Evolutionary conservation across 2,113 vertebrate genomes (phyloP), one percentile per base, ranked within the genome.

Genomic region (Oncorhynchus clarkii): DNA sequence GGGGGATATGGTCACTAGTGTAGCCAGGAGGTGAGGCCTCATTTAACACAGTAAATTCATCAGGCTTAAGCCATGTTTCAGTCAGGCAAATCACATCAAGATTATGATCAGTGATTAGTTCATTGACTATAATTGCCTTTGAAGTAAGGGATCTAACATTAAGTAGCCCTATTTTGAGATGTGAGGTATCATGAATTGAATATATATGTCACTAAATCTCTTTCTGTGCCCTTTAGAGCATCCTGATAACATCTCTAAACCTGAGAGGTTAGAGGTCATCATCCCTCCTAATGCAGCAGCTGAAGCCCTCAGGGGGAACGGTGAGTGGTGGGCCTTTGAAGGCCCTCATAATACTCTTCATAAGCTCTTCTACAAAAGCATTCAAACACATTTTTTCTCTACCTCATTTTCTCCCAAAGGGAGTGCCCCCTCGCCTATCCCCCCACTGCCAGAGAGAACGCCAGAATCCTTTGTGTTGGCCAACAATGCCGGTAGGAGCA

Each of bases 391-490:
- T 54, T 18, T 16, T 5, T 54, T 54, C 59, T 57, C 54, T 62
- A n/a, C n/a, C n/a, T 20, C 3, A 31, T 20, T 7, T 73, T 59
- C 24, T 18, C 24, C 65, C 18, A 14, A 73, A 92, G 91, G 75
- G 5, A 82, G 51, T 14, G 83, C 91, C 0, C 82, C 89, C 0
- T 93, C 91, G 54, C 92, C 91, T 34, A 84, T 64, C 2, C 98
- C 98, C 0, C 95, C 96, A 18, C 92, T 99, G 78, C 97, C 98
- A 5, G 93, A 96, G 84, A 92, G 98, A 89, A 99, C 97, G 4
- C 95, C 96, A 0, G 96, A 97, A 79, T 98, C 96, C n/a, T 98
- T 94, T 67, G 93, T 95, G 18, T 74, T 97, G 87, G 89, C 90
- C 24, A 31, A n/a, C 3, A 91, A 96, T 70, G 2, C 78, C 2